Evolutionary conservation across 37 sponge, comb jelly and placozoan species (phyloP).

Genomic region (Diacarnus erythraeanus): DNA sequence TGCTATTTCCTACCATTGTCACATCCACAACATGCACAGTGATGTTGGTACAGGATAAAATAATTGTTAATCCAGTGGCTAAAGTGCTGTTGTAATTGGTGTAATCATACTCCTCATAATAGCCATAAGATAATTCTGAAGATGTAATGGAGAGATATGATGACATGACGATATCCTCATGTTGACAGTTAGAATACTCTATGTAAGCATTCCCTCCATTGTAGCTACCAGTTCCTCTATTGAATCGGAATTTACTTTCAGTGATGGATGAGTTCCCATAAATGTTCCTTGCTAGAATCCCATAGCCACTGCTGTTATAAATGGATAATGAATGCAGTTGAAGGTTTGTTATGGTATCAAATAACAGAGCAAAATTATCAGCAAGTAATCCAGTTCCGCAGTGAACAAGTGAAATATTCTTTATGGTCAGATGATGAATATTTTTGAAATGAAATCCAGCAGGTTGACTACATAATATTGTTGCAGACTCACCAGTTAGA

Average conservation of each 20-base stretch:
- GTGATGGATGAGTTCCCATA: not conserved
- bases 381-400: too few species aligned
- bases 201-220: not conserved
- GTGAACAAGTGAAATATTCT: too few species aligned
- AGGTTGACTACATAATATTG: too few species aligned
- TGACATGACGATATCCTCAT: too few species aligned
- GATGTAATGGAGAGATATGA: too few species aligned
- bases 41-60: not conserved
- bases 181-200: too few species aligned
- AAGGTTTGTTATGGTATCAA: not conserved
- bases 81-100: not conserved
- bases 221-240: not conserved
- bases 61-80: not conserved
- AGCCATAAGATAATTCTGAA: not conserved
- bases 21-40: not conserved
- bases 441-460: too few species aligned
- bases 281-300: not conserved
- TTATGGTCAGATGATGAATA: too few species aligned
- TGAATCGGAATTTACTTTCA: not conserved
- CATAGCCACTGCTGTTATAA: not conserved
- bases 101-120: not conserved
- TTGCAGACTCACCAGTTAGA: not conserved
- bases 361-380: not conserved
- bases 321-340: not conserved
- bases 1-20: not conserved